A percentile compares a stretch with the other conserved stretches of the same genome.
Evolutionary conservation across 2,888 invertebrate genomes (phyloP).

Genomic region (Lithophane ornitopus): DNA sequence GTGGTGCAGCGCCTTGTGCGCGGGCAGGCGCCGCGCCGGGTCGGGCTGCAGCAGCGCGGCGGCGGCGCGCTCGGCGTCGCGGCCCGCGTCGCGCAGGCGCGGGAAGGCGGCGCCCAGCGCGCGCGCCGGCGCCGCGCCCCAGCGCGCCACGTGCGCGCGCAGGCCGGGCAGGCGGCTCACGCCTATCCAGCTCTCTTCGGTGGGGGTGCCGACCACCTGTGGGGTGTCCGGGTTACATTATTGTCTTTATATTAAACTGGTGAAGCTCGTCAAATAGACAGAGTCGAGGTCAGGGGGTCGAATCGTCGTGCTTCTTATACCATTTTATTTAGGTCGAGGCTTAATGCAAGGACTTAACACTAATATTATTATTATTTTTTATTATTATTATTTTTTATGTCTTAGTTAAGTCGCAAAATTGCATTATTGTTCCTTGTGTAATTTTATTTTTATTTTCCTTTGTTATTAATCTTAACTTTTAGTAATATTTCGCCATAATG

Average conservation of each 20-base stretch:
- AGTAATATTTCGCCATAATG: too few species aligned
- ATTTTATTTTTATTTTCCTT: too few species aligned
- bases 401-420: too few species aligned
- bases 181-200: slow-evolving; percentile 98
- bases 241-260: too few species aligned
- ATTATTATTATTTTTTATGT: too few species aligned
- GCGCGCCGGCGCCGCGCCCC: slow-evolving; percentile 93
- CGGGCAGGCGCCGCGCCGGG: slow-evolving; percentile 96
- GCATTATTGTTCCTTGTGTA: too few species aligned
- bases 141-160: slow-evolving; percentile 91
- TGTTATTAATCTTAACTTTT: too few species aligned
- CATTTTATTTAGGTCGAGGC: neutral
- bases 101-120: slow-evolving; percentile 97
- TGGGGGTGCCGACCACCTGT: slow-evolving; percentile 98
- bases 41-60: slow-evolving; percentile 96
- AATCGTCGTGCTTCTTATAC: neutral
- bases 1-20: slow-evolving; percentile 96
- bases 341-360: neutral
- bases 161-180: slow-evolving; percentile 97
- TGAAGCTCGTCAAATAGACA: neutral
- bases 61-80: slow-evolving; percentile 97
- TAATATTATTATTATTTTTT: too few species aligned
- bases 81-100: slow-evolving; percentile 96
- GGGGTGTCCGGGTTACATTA: accelerated
- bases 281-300: too few species aligned